Evolutionary conservation across 2,113 vertebrate species (phyloP).

Genomic region (Megalops atlanticus): DNA sequence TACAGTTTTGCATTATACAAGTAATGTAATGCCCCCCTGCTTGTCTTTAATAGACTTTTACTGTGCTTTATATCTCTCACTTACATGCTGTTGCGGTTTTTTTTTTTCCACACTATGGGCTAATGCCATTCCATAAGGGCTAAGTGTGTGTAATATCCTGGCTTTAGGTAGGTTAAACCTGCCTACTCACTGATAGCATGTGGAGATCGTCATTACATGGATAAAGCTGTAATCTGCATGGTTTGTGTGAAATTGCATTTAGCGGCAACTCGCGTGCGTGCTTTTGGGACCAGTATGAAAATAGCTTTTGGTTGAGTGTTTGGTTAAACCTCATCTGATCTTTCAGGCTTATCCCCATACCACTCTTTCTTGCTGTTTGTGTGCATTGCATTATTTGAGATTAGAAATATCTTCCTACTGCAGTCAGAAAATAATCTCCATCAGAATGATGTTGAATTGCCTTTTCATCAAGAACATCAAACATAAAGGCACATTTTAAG

Average conservation of each 20-base stretch:
- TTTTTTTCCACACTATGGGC: background rate
- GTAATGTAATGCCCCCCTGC: slow-evolving; percentile 52
- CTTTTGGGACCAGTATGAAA: background rate
- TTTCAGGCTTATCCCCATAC: background rate
- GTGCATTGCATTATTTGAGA: background rate
- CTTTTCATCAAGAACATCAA: too few relatives aligned
- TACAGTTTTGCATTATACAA: slow-evolving; percentile 43
- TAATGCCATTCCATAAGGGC: background rate
- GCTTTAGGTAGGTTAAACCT: slow-evolving; percentile 7
- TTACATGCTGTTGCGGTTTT: background rate
- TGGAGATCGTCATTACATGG: background rate
- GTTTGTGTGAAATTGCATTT: background rate
- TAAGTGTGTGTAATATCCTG: background rate
- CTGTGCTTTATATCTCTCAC: background rate
- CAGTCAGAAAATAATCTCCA: background rate
- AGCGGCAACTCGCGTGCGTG: background rate
- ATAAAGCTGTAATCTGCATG: background rate
- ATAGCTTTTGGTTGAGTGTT: slow-evolving; percentile 4
- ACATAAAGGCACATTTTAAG: too few relatives aligned
- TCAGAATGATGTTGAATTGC: background rate
- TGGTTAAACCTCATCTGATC: slow-evolving; percentile 1
- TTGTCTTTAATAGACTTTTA: background rate
- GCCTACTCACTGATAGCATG: background rate
- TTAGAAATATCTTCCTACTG: background rate
- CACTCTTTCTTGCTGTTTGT: background rate